Percentiles rank a stretch among this genome's conserved stretches.
phyloP scores from a whole-genome alignment of 2,888 invertebrate species.

The Zelleria hepariella region DNA sequence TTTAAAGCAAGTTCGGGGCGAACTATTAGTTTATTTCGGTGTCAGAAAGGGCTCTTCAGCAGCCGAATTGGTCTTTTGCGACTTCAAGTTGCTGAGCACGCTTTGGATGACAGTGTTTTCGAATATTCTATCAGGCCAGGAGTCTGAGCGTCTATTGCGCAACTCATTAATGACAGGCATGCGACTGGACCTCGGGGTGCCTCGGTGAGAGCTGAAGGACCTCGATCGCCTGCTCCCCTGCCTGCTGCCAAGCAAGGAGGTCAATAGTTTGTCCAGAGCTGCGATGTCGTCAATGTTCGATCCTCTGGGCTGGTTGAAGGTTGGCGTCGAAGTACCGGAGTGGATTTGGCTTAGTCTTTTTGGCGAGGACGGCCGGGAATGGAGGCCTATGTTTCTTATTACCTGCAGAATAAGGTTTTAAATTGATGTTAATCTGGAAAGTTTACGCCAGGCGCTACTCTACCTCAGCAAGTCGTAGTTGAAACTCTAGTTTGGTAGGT shows the following conservation, averaged over 20 bases:
- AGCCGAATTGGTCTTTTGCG: conserved; percentile 40
- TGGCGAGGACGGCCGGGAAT: conserved; percentile 39
- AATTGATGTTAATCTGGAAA: neutral
- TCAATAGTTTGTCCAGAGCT: conserved; percentile 75
- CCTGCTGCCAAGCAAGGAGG: conserved; percentile 68
- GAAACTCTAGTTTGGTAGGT: no score
- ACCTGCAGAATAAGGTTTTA: conserved; percentile 27
- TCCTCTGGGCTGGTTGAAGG: conserved; percentile 20
- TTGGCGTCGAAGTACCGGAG: conserved; percentile 41
- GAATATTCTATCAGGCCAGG: conserved; percentile 59
- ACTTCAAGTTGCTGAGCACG: conserved; percentile 46
- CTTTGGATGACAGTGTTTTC: conserved; percentile 55
- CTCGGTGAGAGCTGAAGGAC: conserved; percentile 46
- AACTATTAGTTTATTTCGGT: conserved; percentile 23
- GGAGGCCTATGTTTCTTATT: conserved; percentile 45
- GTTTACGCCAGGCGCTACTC: neutral
- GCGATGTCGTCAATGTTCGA: conserved; percentile 73
- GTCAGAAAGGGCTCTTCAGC: conserved; percentile 55
- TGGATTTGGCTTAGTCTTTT: conserved; percentile 38
- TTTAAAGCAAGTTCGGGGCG: no score
- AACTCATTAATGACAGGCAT: conserved; percentile 36
- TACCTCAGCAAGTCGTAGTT: no score
- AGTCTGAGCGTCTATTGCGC: conserved; percentile 39
- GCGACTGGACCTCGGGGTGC: conserved; percentile 46
- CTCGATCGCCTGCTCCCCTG: conserved; percentile 32